A percentile compares a stretch with the other conserved stretches of the same genome.
phyloP scores from a whole-genome alignment of 2,113 vertebrate genomes.

The Rissa tridactyla region DNA sequence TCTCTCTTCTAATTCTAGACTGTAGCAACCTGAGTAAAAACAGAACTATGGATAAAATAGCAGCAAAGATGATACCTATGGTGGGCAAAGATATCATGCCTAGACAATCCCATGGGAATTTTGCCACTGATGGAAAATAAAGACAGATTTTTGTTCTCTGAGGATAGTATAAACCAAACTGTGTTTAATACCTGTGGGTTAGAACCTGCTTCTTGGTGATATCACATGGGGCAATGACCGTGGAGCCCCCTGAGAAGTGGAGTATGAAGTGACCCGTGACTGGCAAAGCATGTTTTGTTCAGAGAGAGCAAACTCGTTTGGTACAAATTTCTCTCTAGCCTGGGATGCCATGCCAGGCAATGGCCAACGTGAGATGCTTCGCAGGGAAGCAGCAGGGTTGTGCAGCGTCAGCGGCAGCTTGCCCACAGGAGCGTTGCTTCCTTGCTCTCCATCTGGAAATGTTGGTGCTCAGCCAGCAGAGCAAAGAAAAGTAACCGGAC shows the following conservation, averaged over 20 bases:
- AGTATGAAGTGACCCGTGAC: background rate
- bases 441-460: slow-evolving; percentile 7
- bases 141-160: background rate
- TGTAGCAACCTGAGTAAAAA: background rate
- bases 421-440: background rate
- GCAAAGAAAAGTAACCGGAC: background rate
- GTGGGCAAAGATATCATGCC: background rate
- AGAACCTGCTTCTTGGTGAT: background rate
- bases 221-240: background rate
- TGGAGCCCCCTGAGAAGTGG: background rate
- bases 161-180: background rate
- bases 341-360: background rate
- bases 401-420: background rate
- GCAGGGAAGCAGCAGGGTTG: background rate
- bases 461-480: background rate
- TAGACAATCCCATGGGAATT: background rate
- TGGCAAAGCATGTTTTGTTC: background rate
- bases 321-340: background rate
- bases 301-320: background rate
- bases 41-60: background rate
- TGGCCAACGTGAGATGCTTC: background rate
- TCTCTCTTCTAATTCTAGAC: slow-evolving; percentile 2
- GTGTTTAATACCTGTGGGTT: background rate
- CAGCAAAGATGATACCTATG: background rate
- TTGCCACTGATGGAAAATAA: background rate